These are phyloP conservation scores for Rhinatrema bivittatum DNA, from an alignment of 2,797 vertebrate species.

Conservation along the genomic window DNA sequence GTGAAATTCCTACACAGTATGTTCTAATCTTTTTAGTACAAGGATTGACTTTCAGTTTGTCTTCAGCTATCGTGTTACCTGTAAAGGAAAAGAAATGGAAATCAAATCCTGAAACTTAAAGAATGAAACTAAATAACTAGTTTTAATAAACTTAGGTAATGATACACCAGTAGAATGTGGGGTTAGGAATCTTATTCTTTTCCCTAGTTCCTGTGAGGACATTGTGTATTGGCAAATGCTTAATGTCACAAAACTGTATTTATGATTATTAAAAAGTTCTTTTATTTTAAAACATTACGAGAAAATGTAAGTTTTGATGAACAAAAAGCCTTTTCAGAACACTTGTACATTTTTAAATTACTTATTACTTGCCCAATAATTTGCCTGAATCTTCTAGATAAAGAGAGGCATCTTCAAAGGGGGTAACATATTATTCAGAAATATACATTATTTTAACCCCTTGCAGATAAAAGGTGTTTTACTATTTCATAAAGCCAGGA, in stretches of 20 bases:
- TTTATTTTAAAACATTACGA: no score
- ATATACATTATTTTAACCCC: background rate
- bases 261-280: no score
- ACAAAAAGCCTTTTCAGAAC: background rate
- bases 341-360: background rate
- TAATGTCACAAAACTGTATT: no score
- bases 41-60: conserved; percentile 38
- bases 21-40: conserved; percentile 33
- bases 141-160: background rate
- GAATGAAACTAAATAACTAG: background rate
- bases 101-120: conserved; percentile 26
- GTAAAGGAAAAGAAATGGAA: conserved; percentile 42
- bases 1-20: conserved; percentile 24
- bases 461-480: conserved; percentile 4
- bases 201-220: no score
- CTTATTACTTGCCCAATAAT: background rate
- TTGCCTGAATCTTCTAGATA: no score
- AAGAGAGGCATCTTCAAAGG: no score
- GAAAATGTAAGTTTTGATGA: no score
- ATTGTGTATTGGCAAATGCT: no score
- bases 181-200: background rate
- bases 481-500: no score
- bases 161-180: background rate
- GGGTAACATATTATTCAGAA: background rate
- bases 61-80: conserved; percentile 62